Base-by-base conservation (phyloP, 2,113 vertebrate genomes). In the Megalops atlanticus region DNA sequence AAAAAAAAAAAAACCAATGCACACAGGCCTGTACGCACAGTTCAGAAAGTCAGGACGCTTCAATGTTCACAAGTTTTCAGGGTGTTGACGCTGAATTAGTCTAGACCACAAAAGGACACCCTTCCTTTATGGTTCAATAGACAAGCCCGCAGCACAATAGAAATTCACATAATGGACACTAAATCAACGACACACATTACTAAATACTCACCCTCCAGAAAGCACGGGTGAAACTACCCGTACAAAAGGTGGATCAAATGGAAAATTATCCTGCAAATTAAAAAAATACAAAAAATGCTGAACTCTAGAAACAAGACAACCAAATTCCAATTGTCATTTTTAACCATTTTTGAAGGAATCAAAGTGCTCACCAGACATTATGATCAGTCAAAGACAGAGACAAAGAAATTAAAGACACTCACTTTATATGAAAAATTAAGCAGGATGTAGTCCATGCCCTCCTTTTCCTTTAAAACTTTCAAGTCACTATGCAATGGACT, bases 361-460 rank as follows among this genome's bases (percentile, higher is more conserved):
- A n/a, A n/a, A n/a, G n/a, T n/a, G n/a, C n/a, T n/a, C n/a, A n/a
- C n/a, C n/a, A n/a, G n/a, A n/a, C n/a, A n/a, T n/a, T n/a, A n/a
- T n/a, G n/a, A n/a, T n/a, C n/a, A n/a, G n/a, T n/a, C n/a, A n/a
- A n/a, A n/a, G n/a, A n/a, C n/a, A n/a, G n/a, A n/a, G n/a, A n/a
- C n/a, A n/a, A n/a, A n/a, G n/a, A 79, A 58, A 38, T 8, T 49
- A 12, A 76, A 49, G 21, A 68, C 3, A 89, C 96, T 93, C 91
- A 98, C 98, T 96, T 99, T 99, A 95, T 98, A 99, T 82, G 97
- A 98, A 91, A 99, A 99, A 91, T 97, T 98, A 87, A 99, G 95
- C 91, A 98, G 96, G 93, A 99, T 99, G 93, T 97, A 97, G 89
- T 98, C 97, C 95, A 97, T 95, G 80, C 96, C 97, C 94, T 99